Conservation (phyloP, 1,140 invertebrate species). For the Bombus confusus region DNA sequence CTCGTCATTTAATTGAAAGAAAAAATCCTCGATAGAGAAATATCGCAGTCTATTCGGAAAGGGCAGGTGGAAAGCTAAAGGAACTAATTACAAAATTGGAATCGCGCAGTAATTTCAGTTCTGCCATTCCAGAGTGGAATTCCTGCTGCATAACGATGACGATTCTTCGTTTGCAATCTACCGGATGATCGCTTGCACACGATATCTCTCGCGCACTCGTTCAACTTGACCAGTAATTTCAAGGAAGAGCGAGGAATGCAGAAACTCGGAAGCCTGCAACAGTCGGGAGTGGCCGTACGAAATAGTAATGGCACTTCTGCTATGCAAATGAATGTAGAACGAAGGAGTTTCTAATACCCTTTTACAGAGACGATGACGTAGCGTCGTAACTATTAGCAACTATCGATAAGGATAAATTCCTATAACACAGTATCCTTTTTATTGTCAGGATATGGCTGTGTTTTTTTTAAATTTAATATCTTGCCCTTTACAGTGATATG, state of each 20-base stretch:
- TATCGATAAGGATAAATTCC: background rate
- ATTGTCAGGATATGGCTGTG: background rate
- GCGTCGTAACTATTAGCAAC: background rate
- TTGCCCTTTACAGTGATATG: background rate
- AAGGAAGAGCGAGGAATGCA: background rate
- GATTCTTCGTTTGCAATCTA: background rate
- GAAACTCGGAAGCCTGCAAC: background rate
- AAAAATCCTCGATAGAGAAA: background rate
- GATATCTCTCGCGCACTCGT: background rate
- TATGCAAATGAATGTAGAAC: background rate
- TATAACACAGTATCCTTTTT: background rate
- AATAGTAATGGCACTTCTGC: background rate
- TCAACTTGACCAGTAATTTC: background rate
- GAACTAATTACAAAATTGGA: background rate
- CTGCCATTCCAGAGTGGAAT: background rate
- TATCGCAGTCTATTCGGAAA: too few species aligned
- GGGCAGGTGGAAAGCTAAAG: too few species aligned
- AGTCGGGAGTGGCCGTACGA: slow-evolving; percentile 9
- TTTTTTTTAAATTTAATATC: background rate
- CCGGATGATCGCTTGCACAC: background rate
- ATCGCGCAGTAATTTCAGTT: background rate
- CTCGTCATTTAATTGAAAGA: too few species aligned
- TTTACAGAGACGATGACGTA: background rate
- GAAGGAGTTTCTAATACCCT: background rate
- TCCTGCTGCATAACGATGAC: background rate